phyloP scores from a whole-genome alignment of 1,140 invertebrate species.

The Neoseiulus cucumeris region DNA sequence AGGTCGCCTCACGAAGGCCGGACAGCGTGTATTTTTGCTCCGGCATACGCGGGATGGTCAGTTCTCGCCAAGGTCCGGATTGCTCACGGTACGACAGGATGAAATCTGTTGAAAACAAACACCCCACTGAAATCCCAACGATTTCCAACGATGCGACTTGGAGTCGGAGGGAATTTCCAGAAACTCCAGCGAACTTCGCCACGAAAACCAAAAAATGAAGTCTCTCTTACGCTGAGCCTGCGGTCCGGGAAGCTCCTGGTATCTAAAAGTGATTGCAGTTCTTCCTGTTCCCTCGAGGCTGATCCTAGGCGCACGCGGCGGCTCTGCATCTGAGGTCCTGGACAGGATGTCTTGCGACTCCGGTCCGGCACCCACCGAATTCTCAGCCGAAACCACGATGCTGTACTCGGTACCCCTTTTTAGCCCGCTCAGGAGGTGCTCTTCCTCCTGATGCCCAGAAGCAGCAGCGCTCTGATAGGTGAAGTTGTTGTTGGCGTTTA shows the following conservation, averaged over 20 bases:
- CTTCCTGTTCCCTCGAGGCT: neutral
- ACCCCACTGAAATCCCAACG: too few species aligned
- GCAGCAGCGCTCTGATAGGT: conserved; percentile 17
- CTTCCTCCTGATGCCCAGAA: conserved; percentile 15
- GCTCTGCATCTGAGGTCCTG: conserved; percentile 20
- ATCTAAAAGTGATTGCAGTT: neutral
- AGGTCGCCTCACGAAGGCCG: conserved; percentile 18
- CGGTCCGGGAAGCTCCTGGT: conserved; percentile 19
- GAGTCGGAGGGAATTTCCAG: too few species aligned
- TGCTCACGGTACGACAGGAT: conserved; percentile 21
- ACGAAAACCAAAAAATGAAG: neutral
- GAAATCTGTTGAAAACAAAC: conserved; percentile 15
- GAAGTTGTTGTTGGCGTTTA: conserved; percentile 16
- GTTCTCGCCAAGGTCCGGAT: conserved; percentile 19
- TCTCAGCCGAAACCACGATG: conserved; percentile 21
- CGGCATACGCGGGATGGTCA: conserved; percentile 16
- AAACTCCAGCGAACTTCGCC: too few species aligned
- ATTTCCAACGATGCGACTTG: too few species aligned
- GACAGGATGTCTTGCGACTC: conserved; percentile 19
- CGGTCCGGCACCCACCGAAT: conserved; percentile 21
- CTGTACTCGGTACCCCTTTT: conserved; percentile 21
- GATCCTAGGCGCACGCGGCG: conserved; percentile 7
- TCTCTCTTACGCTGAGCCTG: neutral
- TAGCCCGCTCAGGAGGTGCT: conserved; percentile 20
- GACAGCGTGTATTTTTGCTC: conserved; percentile 18